Percentiles rank a stretch among this genome's conserved stretches.
Conservation (phyloP, 30 jellyfish, hydroid and myxozoan genomes). For the Aurelia coerulea region DNA sequence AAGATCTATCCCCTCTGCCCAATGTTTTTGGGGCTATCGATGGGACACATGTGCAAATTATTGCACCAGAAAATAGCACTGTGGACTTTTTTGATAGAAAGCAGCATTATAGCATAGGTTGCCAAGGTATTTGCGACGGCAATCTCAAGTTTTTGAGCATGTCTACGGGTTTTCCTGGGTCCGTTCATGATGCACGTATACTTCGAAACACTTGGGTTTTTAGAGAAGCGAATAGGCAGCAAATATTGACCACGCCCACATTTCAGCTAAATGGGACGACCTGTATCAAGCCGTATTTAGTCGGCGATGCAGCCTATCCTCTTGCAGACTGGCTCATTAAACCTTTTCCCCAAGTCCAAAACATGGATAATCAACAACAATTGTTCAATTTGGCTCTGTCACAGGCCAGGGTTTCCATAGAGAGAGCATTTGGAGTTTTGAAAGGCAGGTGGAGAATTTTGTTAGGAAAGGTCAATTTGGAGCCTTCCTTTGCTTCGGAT, state of each 20-base stretch:
- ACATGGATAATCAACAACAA: not conserved
- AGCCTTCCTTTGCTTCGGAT: slow-evolving; percentile 28
- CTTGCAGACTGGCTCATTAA: slow-evolving; percentile 24
- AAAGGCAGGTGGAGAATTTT: slow-evolving; percentile 24
- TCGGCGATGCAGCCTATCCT: slow-evolving; percentile 38
- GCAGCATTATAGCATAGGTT: slow-evolving; percentile 46
- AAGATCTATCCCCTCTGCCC: slow-evolving; percentile 24
- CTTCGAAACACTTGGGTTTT: slow-evolving; percentile 32
- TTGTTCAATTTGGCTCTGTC: slow-evolving; percentile 18
- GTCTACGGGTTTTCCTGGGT: slow-evolving; percentile 49
- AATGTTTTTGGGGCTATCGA: slow-evolving; percentile 43
- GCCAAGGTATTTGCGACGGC: slow-evolving; percentile 59
- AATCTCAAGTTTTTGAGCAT: slow-evolving; percentile 16
- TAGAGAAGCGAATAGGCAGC: slow-evolving; percentile 19
- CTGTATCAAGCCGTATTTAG: not conserved
- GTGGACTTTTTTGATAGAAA: slow-evolving; percentile 39
- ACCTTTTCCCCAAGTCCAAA: slow-evolving; percentile 8
- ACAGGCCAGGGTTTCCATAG: slow-evolving; percentile 27
- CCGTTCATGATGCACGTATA: slow-evolving; percentile 36
- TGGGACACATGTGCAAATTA: slow-evolving; percentile 23
- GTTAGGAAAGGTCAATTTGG: not conserved
- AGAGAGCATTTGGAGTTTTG: slow-evolving; percentile 33
- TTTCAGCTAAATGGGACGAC: slow-evolving; percentile 1
- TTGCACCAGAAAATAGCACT: slow-evolving; percentile 22
- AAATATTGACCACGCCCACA: not conserved